These are phyloP conservation scores for Leptinotarsa juncta DNA, from an alignment of 2,888 invertebrate species.

Conservation along the genomic window DNA sequence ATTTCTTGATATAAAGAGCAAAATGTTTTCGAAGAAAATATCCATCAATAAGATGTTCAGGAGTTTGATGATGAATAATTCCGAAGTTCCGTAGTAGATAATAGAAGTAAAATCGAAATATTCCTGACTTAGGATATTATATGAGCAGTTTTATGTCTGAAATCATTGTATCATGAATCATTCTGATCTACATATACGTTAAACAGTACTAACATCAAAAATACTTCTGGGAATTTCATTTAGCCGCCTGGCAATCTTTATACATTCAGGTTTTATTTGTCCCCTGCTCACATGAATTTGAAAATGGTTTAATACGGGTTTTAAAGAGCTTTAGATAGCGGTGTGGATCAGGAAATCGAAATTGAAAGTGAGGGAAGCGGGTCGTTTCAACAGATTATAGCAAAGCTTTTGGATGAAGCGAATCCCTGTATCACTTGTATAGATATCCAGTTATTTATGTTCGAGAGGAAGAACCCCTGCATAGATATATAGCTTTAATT, in stretches of 20 bases:
- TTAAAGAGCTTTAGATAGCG: constrained; percentile 52
- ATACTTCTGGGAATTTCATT: background rate
- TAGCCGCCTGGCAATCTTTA: background rate
- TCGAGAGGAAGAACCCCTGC: constrained; percentile 6
- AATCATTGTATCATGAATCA: no score
- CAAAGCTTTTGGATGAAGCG: constrained; percentile 13
- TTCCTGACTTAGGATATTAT: no score
- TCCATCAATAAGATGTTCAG: no score
- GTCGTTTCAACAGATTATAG: constrained; percentile 52
- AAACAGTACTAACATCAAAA: background rate
- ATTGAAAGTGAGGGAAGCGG: constrained; percentile 55
- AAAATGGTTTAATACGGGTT: constrained; percentile 46
- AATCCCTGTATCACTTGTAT: constrained; percentile 18
- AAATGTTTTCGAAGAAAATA: no score
- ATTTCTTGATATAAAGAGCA: no score
- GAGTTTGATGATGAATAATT: no score
- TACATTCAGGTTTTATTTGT: constrained; percentile 27
- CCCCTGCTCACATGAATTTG: constrained; percentile 29
- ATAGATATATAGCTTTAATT: constrained; percentile 7
- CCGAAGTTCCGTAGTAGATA: no score
- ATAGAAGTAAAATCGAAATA: no score
- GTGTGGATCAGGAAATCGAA: constrained; percentile 48
- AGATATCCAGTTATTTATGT: constrained; percentile 20
- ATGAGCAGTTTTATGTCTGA: no score
- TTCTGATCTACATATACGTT: background rate